Evolutionary conservation across 2,113 vertebrate species (phyloP).

Genomic region (Albula glossodonta): DNA sequence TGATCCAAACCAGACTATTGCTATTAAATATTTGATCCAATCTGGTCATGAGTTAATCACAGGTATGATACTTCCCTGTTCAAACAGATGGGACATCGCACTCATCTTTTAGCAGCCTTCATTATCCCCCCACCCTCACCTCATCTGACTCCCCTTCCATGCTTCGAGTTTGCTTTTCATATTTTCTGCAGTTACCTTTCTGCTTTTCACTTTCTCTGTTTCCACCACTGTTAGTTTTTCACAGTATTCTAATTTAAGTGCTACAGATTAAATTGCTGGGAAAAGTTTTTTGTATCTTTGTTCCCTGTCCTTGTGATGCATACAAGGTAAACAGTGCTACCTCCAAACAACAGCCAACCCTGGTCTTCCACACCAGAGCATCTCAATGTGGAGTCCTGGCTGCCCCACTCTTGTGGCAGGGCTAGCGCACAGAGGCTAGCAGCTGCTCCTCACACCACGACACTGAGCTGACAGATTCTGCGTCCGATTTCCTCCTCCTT

Average conservation of each 20-base stretch:
- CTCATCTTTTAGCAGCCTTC: not conserved
- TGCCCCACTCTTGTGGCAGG: not conserved
- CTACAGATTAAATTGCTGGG: constrained; percentile 78
- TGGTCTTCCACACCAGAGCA: constrained; percentile 32
- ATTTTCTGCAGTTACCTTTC: constrained; percentile 5
- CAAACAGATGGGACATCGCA: constrained; percentile 1
- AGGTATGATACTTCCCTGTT: constrained; percentile 30
- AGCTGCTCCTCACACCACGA: constrained; percentile 80
- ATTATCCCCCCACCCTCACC: not conserved
- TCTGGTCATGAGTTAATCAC: constrained; percentile 39
- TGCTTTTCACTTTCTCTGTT: constrained; percentile 32
- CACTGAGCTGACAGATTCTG: constrained; percentile 95
- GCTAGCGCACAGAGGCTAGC: not conserved
- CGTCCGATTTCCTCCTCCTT: constrained; percentile 89
- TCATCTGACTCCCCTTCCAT: not conserved
- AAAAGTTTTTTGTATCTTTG: constrained; percentile 59
- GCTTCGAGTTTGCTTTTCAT: too few species aligned
- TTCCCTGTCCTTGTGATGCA: constrained; percentile 35
- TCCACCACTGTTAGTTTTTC: constrained; percentile 58
- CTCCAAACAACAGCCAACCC: constrained; percentile 30
- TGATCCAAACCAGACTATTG: constrained; percentile 46
- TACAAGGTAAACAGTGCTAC: constrained; percentile 41
- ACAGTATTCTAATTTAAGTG: constrained; percentile 78
- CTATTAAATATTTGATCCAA: constrained; percentile 41
- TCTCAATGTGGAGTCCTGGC: constrained; percentile 42